A percentile compares a stretch with the other conserved stretches of the same genome.
phyloP scores from a whole-genome alignment of 2,113 vertebrate genomes.

The Anguilla rostrata region DNA sequence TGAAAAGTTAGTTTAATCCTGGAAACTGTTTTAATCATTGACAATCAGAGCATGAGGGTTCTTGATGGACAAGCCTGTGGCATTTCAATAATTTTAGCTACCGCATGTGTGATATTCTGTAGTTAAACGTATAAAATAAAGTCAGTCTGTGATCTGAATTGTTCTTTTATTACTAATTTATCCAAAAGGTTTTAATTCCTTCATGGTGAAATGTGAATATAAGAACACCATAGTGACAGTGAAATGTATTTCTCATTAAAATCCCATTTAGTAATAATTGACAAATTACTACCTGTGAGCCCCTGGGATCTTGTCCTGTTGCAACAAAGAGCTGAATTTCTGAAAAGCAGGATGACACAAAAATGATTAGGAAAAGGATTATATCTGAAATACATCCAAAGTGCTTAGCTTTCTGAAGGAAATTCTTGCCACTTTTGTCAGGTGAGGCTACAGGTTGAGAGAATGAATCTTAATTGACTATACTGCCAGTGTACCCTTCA shows the following conservation, averaged over 20 bases:
- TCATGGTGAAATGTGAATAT: not conserved
- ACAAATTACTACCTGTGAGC: conserved; percentile 1
- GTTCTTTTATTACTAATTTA: not conserved
- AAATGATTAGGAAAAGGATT: not conserved
- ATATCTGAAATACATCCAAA: not conserved
- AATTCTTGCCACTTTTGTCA: not conserved
- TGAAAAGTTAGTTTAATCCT: not conserved
- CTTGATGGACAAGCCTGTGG: not conserved
- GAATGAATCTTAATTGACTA: not conserved
- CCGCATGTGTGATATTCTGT: not conserved
- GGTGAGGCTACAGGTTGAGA: not conserved
- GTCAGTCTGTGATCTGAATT: not conserved
- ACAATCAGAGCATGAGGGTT: not conserved
- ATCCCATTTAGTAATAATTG: conserved; percentile 23
- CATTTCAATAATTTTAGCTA: conserved; percentile 1
- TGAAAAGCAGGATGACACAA: not conserved
- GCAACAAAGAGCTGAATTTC: not conserved
- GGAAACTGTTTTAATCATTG: conserved; percentile 5
- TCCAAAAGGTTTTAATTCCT: not conserved
- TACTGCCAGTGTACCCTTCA: not conserved
- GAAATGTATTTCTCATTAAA: conserved; percentile 23
- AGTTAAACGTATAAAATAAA: not conserved
- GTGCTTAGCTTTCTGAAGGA: not conserved
- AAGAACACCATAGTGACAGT: not conserved
- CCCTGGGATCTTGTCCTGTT: not conserved